Conservation (phyloP, 2,888 invertebrate genomes). For the Theristus sp. region DNA sequence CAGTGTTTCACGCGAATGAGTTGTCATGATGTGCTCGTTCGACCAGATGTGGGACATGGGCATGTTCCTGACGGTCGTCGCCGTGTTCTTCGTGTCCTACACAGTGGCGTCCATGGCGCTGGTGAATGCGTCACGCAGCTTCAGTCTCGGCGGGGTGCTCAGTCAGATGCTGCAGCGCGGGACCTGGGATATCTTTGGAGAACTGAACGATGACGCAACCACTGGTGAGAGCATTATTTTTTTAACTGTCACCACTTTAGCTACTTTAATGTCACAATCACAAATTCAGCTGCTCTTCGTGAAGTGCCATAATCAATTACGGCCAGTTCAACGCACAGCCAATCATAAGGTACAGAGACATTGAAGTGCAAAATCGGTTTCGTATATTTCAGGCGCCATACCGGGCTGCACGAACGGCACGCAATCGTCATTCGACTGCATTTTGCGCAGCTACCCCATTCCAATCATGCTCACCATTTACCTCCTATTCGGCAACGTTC, state of each 20-base stretch:
- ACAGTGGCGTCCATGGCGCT: neutral
- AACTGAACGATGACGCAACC: conserved; percentile 28
- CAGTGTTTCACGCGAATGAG: too few relatives aligned
- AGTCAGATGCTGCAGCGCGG: conserved; percentile 31
- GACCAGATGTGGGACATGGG: neutral
- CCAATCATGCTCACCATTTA: neutral
- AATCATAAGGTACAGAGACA: too few relatives aligned
- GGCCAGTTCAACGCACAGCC: too few relatives aligned
- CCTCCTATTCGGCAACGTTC: neutral
- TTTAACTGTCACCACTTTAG: neutral
- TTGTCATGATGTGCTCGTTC: too few relatives aligned
- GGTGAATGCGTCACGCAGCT: neutral
- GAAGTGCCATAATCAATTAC: too few relatives aligned
- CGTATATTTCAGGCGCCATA: neutral
- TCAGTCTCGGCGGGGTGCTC: conserved; percentile 17
- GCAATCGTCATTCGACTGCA: neutral
- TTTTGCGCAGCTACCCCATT: neutral
- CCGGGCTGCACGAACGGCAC: neutral
- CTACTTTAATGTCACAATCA: too few relatives aligned
- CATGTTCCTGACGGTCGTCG: neutral
- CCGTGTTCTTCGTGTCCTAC: neutral
- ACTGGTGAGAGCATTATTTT: neutral
- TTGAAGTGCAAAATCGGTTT: too few relatives aligned
- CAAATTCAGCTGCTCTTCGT: too few relatives aligned
- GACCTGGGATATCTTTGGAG: conserved; percentile 35